Base-by-base conservation (phyloP, 35 echinoderm and acorn worm species). In the Chiridota heheva region DNA sequence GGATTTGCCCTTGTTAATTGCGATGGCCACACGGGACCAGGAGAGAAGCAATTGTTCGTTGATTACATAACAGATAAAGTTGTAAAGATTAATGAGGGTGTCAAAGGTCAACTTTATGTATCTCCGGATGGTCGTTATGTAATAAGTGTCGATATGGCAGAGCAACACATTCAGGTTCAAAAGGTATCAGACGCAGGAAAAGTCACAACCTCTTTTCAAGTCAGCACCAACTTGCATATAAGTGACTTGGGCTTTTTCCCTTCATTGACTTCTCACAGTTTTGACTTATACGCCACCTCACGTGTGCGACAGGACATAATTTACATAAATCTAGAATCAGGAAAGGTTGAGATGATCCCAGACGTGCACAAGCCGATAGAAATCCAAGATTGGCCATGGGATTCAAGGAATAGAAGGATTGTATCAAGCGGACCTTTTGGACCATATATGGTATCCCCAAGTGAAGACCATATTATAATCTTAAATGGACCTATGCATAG, bases 181-280 rank as follows among this genome's bases (percentile, higher is more conserved):
- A 96, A 90, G 77, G 83, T 96, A 10, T 35, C 87, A 26, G 80
- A 90, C 28, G 41, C 83, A 6, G 92, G 92, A 25, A 76, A 86
- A 34, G 77, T 96, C 46, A 90, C 90, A 64, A 82, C 87, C 6
- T 69, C 78, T 25, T 96, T 96, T 72, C 86, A 96, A 78, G 88
- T 96, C 83, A 90, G 88, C 44, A 90, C 92, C 51, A 96, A 96
- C 68, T 62, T 96, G 0, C 78, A 79, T 7, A 87, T 96, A 40
- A 96, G 92, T 63, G 92, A 96, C 49, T 68, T 96, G 35, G 92
- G 82, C 30, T 96, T 96, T 73, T 96, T 85, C 67, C 86, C 92
- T 16, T 86, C 69, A 46, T 59, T 83, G 31, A 81, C 74, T 5
- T 60, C 87, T 2, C 87, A 96, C 41, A 80, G 75, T 28, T 96